Evolutionary conservation across 2,797 vertebrate species (phyloP).

Genomic region (Enteromius radiatus): DNA sequence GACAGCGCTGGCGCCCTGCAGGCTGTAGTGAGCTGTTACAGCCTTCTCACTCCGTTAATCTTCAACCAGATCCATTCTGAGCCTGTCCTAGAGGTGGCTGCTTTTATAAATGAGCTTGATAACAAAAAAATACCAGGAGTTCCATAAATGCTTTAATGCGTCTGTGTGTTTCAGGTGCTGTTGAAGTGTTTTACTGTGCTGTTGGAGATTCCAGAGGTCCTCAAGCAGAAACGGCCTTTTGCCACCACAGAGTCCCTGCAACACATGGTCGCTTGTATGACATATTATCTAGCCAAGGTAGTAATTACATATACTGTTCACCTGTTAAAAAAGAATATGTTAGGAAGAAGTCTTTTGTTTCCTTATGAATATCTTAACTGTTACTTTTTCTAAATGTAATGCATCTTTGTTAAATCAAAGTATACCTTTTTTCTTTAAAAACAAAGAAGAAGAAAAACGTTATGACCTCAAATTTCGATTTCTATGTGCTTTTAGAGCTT

Average conservation of each 20-base stretch:
- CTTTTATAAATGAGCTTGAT: constrained; percentile 18
- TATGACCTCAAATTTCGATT: background rate
- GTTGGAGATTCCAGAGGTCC: constrained; percentile 80
- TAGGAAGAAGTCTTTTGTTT: background rate
- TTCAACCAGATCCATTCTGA: constrained; percentile 86
- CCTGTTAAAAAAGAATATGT: background rate
- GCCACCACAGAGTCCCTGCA: constrained; percentile 79
- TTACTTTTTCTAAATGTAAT: background rate
- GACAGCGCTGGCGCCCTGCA: constrained; percentile 81
- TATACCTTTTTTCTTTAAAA: background rate
- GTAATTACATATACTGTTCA: background rate
- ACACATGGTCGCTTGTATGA: constrained; percentile 91
- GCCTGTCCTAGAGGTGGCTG: constrained; percentile 82
- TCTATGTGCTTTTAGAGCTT: constrained; percentile 75
- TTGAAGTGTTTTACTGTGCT: constrained; percentile 88
- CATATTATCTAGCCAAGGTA: constrained; percentile 90
- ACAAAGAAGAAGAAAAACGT: background rate
- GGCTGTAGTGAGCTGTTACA: constrained; percentile 87
- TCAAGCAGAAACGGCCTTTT: constrained; percentile 76
- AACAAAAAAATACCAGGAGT: background rate
- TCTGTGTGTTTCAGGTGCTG: constrained; percentile 82
- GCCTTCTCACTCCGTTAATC: constrained; percentile 88
- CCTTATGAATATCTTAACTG: background rate
- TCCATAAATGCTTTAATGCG: background rate
- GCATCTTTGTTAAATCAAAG: background rate